phyloP scores from a whole-genome alignment of 2,888 invertebrate genomes.

The Blastobasis lacticolella region DNA sequence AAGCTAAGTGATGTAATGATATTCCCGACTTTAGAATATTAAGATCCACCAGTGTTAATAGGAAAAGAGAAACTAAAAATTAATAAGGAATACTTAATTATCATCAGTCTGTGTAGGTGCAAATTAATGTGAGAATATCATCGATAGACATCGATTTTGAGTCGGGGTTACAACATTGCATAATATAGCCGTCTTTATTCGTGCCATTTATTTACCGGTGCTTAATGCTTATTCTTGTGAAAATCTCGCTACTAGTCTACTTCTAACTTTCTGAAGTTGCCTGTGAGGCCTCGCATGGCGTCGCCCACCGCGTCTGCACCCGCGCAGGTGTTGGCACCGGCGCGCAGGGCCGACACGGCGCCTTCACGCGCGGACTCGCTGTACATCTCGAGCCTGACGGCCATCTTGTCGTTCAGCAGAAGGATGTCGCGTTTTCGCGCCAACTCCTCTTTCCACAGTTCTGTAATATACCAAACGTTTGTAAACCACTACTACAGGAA shows the following conservation, averaged over 20 bases:
- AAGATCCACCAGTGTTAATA: too few relatives aligned
- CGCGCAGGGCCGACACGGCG: conserved; percentile 81
- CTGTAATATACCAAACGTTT: conserved; percentile 39
- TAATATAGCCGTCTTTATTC: too few relatives aligned
- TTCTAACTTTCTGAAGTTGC: conserved; percentile 85
- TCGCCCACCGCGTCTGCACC: conserved; percentile 79
- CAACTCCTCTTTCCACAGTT: conserved; percentile 81
- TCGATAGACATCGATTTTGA: too few relatives aligned
- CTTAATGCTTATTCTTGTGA: background rate
- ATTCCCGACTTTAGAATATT: too few relatives aligned
- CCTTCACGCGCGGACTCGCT: conserved; percentile 82
- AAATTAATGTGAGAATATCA: too few relatives aligned
- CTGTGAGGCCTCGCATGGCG: conserved; percentile 80
- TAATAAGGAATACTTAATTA: conserved; percentile 15
- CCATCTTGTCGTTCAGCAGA: conserved; percentile 80
- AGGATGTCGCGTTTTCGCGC: conserved; percentile 73
- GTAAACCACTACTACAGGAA: background rate
- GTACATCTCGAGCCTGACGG: conserved; percentile 79
- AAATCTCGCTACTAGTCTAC: conserved; percentile 73
- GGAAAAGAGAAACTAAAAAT: too few relatives aligned
- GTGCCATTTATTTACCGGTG: too few relatives aligned
- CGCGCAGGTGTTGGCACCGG: conserved; percentile 72
- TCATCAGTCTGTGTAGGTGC: too few relatives aligned
- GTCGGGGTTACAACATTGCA: background rate
- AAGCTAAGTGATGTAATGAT: too few relatives aligned